A percentile compares a stretch with the other conserved stretches of the same genome.
Conservation (phyloP, 2,113 vertebrate species). For the Etia nguti region DNA sequence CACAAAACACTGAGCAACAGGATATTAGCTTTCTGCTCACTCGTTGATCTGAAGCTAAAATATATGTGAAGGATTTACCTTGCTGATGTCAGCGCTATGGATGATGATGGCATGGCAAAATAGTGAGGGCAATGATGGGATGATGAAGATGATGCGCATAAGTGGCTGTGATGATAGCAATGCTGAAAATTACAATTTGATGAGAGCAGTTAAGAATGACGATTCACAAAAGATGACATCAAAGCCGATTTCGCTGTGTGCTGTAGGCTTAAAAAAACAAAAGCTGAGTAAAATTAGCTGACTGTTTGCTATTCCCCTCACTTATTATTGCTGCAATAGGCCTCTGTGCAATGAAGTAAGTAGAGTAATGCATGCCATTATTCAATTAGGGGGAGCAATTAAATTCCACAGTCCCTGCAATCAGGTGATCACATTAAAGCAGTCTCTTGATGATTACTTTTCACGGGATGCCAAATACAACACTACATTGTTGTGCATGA, state of each 20-base stretch:
- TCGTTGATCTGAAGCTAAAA: neutral
- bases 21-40: neutral
- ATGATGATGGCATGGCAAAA: neutral
- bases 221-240: neutral
- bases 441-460: neutral
- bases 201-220: neutral
- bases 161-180: neutral
- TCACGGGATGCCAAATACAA: neutral
- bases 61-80: neutral
- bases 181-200: conserved; percentile 32
- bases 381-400: neutral
- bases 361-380: neutral
- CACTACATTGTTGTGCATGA: neutral
- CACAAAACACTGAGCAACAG: neutral
- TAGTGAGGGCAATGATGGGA: neutral
- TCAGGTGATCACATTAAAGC: neutral
- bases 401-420: neutral
- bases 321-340: neutral
- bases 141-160: neutral
- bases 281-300: neutral
- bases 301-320: neutral
- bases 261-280: neutral
- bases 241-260: neutral
- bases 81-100: neutral
- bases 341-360: neutral